A percentile compares a stretch with the other conserved stretches of the same genome.
phyloP scores from a whole-genome alignment of 2,797 vertebrate genomes.

The Astyanax mexicanus region DNA sequence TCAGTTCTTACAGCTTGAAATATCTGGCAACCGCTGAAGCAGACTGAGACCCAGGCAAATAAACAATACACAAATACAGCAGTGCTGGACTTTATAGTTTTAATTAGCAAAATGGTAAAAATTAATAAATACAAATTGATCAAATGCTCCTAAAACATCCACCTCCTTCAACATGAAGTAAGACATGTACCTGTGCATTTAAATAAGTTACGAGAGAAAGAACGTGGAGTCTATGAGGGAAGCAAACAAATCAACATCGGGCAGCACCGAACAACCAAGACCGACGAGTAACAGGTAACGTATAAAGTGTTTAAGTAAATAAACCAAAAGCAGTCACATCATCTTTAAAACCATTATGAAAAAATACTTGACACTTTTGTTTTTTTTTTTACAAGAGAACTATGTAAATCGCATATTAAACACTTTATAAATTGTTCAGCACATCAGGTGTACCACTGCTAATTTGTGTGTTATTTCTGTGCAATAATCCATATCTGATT shows the following conservation, averaged over 20 bases:
- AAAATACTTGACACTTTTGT: slow-evolving; percentile 61
- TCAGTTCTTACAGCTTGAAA: no score
- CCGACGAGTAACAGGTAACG: slow-evolving; percentile 60
- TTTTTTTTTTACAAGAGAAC: slow-evolving; percentile 48
- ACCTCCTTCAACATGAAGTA: slow-evolving; percentile 78
- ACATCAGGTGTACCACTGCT: slow-evolving; percentile 54
- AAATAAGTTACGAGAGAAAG: slow-evolving; percentile 80
- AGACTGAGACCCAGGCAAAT: not conserved
- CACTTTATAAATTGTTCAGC: slow-evolving; percentile 55
- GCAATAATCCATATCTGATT: slow-evolving; percentile 47
- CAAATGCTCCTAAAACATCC: slow-evolving; percentile 83
- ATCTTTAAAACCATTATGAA: slow-evolving; percentile 64
- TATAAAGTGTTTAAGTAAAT: slow-evolving; percentile 60
- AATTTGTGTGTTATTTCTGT: slow-evolving; percentile 46
- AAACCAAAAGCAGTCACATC: slow-evolving; percentile 62
- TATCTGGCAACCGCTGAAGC: not conserved
- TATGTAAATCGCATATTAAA: slow-evolving; percentile 54
- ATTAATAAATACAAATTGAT: slow-evolving; percentile 95
- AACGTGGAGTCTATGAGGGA: slow-evolving; percentile 76
- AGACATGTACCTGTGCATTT: slow-evolving; percentile 84
- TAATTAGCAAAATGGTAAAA: slow-evolving; percentile 93
- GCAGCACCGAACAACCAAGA: slow-evolving; percentile 74
- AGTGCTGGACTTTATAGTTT: slow-evolving; percentile 78
- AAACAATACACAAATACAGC: not conserved
- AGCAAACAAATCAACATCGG: slow-evolving; percentile 74